A percentile compares a stretch with the other conserved stretches of the same genome.
Evolutionary conservation across 37 sponge, comb jelly and placozoan species (phyloP).

Genomic region (Hormiphora californensis): DNA sequence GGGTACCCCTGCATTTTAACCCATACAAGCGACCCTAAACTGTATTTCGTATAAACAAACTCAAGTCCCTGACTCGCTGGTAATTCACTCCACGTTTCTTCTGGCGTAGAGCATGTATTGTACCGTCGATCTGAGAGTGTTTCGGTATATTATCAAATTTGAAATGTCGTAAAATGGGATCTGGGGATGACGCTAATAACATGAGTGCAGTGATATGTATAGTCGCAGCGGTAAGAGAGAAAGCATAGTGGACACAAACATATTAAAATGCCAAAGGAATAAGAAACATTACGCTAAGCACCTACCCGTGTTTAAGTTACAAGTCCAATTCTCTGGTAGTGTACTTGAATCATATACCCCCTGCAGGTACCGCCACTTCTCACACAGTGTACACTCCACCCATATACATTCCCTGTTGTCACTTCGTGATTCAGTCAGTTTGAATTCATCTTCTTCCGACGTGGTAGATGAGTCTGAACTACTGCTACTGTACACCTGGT

Average conservation of each 20-base stretch:
- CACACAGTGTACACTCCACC: slow-evolving; percentile 35
- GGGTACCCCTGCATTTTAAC: slow-evolving; percentile 49
- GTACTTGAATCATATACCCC: background rate
- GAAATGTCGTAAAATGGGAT: too few relatives aligned
- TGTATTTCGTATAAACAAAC: slow-evolving; percentile 2
- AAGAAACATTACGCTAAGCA: background rate
- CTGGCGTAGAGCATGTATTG: slow-evolving; percentile 20
- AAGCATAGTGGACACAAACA: background rate
- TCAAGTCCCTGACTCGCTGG: background rate
- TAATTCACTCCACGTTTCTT: background rate
- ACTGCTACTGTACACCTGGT: slow-evolving; percentile 26
- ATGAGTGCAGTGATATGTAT: background rate
- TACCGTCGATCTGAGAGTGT: slow-evolving; percentile 24
- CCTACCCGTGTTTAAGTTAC: slow-evolving; percentile 6
- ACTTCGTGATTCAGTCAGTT: background rate
- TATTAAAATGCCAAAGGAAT: background rate
- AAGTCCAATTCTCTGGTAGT: slow-evolving; percentile 10
- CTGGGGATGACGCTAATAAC: too few relatives aligned
- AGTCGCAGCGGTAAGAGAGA: background rate
- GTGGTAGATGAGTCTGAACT: background rate
- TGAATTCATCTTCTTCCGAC: slow-evolving; percentile 25
- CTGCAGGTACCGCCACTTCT: slow-evolving; percentile 23
- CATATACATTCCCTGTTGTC: slow-evolving; percentile 17
- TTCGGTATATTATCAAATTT: too few relatives aligned
- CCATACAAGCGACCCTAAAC: slow-evolving; percentile 36